Evolutionary conservation across 2,888 invertebrate genomes (phyloP), one percentile per base, ranked within the genome.

Genomic region (Pemphredon lugubris): DNA sequence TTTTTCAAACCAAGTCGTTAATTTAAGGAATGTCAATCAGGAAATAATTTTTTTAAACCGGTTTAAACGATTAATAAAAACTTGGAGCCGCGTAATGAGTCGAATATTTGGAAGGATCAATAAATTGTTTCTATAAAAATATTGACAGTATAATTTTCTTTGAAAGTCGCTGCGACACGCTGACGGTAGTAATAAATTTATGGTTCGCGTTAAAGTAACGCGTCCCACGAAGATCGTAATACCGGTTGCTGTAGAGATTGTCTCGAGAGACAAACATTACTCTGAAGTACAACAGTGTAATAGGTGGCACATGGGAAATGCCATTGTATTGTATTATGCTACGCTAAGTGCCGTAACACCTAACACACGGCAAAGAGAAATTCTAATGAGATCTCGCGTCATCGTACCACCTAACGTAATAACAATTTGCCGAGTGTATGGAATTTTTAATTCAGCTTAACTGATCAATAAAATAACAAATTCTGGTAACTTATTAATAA

Each of bases 341-440:
- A n/a, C n/a, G n/a, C 63, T 73, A 77, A 77, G 75, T 77, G 72
- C 60, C 68, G 66, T 75, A 78, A 75, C 75, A 74, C 65, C 60
- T 72, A 68, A 67, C 71, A 58, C 57, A 64, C 63, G 60, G 74
- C 77, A 75, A 75, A 77, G 77, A 68, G 79, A 77, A 78, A 77
- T 77, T 78, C 68, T 75, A 74, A 77, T 77, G 72, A 72, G 73
- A 78, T 59, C 34, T 60, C 42, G 75, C 71, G 58, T 48, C 67
- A 48, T 34, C 40, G 45, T 47, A 45, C 39, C 61, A 57, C 39
- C 55, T 40, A 67, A 65, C 45, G 48, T 59, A 68, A 68, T 77
- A 75, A 69, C 60, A 60, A 50, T 65, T 48, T 50, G 66, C 53
- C 44, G 37, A 40, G 48, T 20, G n/a, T 30, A 23, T 47, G 54